These are phyloP conservation scores for Channa striata DNA, from an alignment of 2,797 vertebrate genomes.

Conservation along the genomic window DNA sequence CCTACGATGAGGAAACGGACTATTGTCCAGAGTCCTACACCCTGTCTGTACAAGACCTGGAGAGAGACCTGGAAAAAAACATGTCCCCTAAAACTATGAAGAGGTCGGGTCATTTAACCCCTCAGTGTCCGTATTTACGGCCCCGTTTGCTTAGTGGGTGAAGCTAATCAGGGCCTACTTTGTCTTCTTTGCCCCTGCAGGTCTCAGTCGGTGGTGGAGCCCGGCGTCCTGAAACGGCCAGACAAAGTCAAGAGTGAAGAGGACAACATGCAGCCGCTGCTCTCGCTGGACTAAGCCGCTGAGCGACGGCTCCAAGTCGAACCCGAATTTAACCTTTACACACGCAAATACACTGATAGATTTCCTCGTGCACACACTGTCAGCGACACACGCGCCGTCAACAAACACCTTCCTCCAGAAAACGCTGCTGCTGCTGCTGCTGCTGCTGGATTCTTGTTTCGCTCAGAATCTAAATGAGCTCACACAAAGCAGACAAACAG, in stretches of 20 bases:
- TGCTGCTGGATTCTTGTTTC: constrained; percentile 38
- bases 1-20: constrained; percentile 96
- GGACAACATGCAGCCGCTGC: constrained; percentile 98
- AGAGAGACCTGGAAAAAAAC: constrained; percentile 86
- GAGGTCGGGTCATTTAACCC: constrained; percentile 81
- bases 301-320: constrained; percentile 1
- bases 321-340: constrained; percentile 22
- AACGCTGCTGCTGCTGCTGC: constrained; percentile 13
- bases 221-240: constrained; percentile 93
- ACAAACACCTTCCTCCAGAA: constrained; percentile 22
- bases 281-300: constrained; percentile 92
- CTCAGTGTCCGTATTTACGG: neutral
- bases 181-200: constrained; percentile 70
- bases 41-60: constrained; percentile 90
- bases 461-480: constrained; percentile 15
- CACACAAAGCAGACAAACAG: constrained; percentile 17
- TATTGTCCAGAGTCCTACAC: constrained; percentile 92
- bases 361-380: constrained; percentile 40
- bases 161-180: neutral
- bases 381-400: constrained; percentile 18
- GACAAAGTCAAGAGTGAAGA: constrained; percentile 96
- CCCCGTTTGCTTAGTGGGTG: too few relatives aligned
- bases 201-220: constrained; percentile 98
- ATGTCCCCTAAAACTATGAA: constrained; percentile 98
- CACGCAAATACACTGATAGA: constrained; percentile 35